Base-by-base conservation (phyloP, 2,888 invertebrate species). In the Rhyacophila evoluta region DNA sequence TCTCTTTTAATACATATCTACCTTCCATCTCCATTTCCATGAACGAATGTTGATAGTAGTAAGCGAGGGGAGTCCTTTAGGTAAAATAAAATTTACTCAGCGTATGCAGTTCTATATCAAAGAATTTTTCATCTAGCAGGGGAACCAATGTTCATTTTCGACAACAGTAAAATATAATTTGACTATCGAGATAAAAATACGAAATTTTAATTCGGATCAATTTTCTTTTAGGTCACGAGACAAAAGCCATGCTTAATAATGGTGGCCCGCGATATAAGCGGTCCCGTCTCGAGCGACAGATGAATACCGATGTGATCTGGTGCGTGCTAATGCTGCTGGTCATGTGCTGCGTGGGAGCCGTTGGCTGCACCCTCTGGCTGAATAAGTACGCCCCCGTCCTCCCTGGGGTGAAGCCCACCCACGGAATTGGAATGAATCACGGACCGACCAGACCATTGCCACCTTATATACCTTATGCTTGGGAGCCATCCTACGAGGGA, bases 171-270 rank as follows among this genome's bases (percentile, higher is more conserved):
- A n/a, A n/a, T n/a, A n/a, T n/a, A n/a, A n/a, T n/a, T n/a, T n/a
- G n/a, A n/a, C n/a, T n/a, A n/a, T n/a, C n/a, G n/a, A n/a, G n/a
- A n/a, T n/a, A n/a, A n/a, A n/a, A n/a, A n/a, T n/a, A n/a, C n/a
- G n/a, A n/a, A n/a, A n/a, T n/a, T n/a, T n/a, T n/a, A n/a, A n/a
- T n/a, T n/a, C n/a, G n/a, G n/a, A n/a, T n/a, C n/a, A n/a, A 33
- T 68, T 68, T 5, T 41, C 2, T 84, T 86, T 36, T 86, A 91
- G 96, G 98, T 79, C 97, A 97, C 87, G 98, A 99, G 90, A 98
- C 98, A 12, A 99, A 99, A 89, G 97, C 98, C 15, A 97, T 98
- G 97, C 91, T 98, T 81, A 99, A 98, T 88, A 98, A 98, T 87
- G 96, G 97, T 83, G 97, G 98, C 67, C 98, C 98, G 79, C 92